phyloP scores from a whole-genome alignment of 2,888 invertebrate genomes.

The Serripes groenlandicus region DNA sequence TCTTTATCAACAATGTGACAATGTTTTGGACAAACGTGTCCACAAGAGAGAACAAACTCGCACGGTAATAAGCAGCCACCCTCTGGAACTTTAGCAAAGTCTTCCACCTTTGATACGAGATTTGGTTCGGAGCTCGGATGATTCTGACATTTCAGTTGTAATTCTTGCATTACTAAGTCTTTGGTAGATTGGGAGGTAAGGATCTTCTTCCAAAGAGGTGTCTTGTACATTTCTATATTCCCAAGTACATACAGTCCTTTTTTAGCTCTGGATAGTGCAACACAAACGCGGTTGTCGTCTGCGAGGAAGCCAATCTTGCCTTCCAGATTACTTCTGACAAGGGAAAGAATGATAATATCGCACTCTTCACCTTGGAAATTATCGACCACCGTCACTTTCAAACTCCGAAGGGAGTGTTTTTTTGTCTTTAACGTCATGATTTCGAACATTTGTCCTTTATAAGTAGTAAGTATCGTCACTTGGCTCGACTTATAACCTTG shows the following conservation, averaged over 20 bases:
- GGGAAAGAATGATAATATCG: conserved; percentile 84
- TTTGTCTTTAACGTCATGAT: conserved; percentile 76
- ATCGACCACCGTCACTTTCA: conserved; percentile 80
- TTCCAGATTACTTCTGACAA: conserved; percentile 83
- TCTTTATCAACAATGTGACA: conserved; percentile 69
- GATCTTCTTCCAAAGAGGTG: conserved; percentile 73
- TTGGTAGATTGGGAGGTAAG: conserved; percentile 47
- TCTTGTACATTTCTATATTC: conserved; percentile 74
- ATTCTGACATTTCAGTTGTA: conserved; percentile 78
- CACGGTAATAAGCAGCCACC: conserved; percentile 78
- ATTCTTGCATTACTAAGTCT: conserved; percentile 54
- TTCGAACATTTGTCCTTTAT: conserved; percentile 79
- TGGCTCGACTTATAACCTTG: conserved; percentile 75
- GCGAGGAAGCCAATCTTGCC: conserved; percentile 80
- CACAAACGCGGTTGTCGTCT: conserved; percentile 83
- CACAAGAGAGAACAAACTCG: conserved; percentile 69
- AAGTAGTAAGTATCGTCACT: conserved; percentile 75
- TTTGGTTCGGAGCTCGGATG: conserved; percentile 70
- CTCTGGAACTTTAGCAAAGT: conserved; percentile 70
- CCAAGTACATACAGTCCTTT: conserved; percentile 84
- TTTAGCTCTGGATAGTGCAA: conserved; percentile 84
- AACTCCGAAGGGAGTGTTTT: conserved; percentile 60
- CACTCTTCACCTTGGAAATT: conserved; percentile 86
- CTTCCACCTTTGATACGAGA: conserved; percentile 49
- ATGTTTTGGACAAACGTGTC: conserved; percentile 71